phyloP scores from a whole-genome alignment of 2,113 vertebrate genomes.

The Grallaria varia region DNA sequence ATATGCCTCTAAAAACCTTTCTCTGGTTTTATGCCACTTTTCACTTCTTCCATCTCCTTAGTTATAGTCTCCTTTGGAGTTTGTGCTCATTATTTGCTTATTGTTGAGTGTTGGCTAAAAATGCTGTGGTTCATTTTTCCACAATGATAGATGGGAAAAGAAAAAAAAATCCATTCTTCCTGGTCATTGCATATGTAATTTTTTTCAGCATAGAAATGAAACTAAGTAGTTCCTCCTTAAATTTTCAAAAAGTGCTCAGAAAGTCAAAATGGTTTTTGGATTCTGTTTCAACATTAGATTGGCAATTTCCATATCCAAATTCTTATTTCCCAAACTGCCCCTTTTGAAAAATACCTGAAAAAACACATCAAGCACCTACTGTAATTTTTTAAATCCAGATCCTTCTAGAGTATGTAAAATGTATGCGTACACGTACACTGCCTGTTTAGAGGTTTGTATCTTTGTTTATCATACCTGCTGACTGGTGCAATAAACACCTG shows the following conservation, averaged over 20 bases:
- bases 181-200: accelerated
- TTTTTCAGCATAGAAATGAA: background rate
- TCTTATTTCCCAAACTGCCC: background rate
- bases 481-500: too few species aligned
- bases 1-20: background rate
- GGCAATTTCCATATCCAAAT: background rate
- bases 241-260: background rate
- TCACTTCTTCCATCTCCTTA: background rate
- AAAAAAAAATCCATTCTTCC: background rate
- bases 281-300: background rate
- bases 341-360: background rate
- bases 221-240: background rate
- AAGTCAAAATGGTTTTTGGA: background rate
- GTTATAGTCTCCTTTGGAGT: background rate
- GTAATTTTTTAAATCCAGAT: background rate
- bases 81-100: background rate
- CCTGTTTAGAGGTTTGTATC: background rate
- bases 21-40: background rate
- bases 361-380: background rate
- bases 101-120: background rate
- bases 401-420: background rate
- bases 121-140: background rate
- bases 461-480: background rate
- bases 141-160: background rate
- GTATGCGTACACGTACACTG: accelerated